Conservation (phyloP, 2,797 vertebrate genomes). For the Enteromius argenteus region DNA sequence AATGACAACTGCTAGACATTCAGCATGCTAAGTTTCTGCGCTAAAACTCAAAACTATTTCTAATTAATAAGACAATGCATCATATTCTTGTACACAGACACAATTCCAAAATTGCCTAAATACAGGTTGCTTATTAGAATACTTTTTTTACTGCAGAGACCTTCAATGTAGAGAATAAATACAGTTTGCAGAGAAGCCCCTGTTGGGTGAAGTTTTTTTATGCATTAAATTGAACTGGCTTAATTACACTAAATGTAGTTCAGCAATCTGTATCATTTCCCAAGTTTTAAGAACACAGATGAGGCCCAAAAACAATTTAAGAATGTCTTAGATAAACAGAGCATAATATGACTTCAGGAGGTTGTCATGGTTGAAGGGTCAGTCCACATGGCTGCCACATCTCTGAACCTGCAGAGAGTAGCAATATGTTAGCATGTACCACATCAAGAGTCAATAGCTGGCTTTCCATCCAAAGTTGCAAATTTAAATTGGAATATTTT, state of each 20-base stretch:
- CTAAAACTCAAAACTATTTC: constrained; percentile 45
- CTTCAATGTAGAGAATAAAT: constrained; percentile 14
- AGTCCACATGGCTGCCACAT: constrained; percentile 82
- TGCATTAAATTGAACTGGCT: background rate
- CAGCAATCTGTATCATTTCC: constrained; percentile 15
- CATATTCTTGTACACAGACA: constrained; percentile 39
- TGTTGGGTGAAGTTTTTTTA: background rate
- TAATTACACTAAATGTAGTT: constrained; percentile 27
- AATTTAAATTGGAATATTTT: too few relatives aligned
- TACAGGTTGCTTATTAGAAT: constrained; percentile 39
- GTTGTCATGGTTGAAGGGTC: constrained; percentile 83
- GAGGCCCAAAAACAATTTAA: constrained; percentile 15
- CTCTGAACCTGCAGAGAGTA: constrained; percentile 71
- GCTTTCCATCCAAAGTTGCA: too few relatives aligned
- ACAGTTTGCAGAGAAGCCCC: background rate
- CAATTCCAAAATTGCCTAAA: constrained; percentile 41
- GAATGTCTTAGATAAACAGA: constrained; percentile 1
- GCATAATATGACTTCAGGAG: constrained; percentile 74
- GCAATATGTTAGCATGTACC: constrained; percentile 3
- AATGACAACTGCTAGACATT: constrained; percentile 49
- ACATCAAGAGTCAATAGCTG: background rate
- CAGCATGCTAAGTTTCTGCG: constrained; percentile 51
- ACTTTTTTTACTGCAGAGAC: constrained; percentile 26
- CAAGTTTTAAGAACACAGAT: constrained; percentile 8
- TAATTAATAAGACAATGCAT: constrained; percentile 40